Evolutionary conservation across 2,113 vertebrate species (phyloP), one percentile per base, ranked within the genome.

Genomic region (Ia io): DNA sequence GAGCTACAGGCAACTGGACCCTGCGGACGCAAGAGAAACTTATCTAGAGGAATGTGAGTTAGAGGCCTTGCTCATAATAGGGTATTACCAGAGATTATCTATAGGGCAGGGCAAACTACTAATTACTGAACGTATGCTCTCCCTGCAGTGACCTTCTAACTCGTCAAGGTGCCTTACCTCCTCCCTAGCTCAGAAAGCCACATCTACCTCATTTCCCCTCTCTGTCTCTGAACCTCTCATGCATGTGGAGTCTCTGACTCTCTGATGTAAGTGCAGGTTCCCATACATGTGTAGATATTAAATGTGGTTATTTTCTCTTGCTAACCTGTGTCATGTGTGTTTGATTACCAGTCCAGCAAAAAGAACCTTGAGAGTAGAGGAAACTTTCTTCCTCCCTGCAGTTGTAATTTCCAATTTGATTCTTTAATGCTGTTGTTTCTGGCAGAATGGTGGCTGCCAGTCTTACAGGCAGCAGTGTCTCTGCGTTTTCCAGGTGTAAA

Each of bases 401-500:
- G 12, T 22, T 44, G 25, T 85, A n/a, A 89, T 93, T 93, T 94
- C 47, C 51, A 74, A 23, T 87, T 92, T 87, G 35, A 28, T 79
- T 92, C 44, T 80, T 71, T 28, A 49, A 9, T 79, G 63, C 65
- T 59, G 30, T 6, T 42, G 14, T 76, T 88, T 74, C 88, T 63
- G 53, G 51, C 70, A 90, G 53, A 30, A 56, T 88, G 80, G 32
- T 49, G n/a, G 74, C 42, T 28, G 9, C 11, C 37, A 7, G 9
- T 25, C 61, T 82, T 80, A 49, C 0, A 74, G 78, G 25, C 1
- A 84, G 71, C 67, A 51, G 71, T 1, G 0, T 32, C 53, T 84
- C 61, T 86, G 74, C 76, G 42, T 71, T 88, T 91, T 76, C 73
- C 80, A 82, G n/a, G 67, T 90, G 51, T 53, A 74, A 88, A 77